Evolutionary conservation across 2,797 vertebrate species (phyloP).

Genomic region (Decapterus maruadsi): DNA sequence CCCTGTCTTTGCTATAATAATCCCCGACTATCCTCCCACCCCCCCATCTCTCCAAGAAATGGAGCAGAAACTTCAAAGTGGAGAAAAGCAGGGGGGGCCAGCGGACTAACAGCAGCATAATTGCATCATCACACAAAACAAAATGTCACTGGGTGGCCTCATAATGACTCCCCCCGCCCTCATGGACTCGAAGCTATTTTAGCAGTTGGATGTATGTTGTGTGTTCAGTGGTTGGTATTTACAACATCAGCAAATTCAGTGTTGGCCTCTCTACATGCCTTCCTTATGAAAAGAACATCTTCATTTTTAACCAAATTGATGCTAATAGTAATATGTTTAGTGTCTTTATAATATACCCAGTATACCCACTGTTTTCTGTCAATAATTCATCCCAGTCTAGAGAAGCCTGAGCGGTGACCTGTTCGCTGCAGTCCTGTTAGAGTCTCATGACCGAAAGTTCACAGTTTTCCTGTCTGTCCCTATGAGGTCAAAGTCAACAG

Average conservation of each 20-base stretch:
- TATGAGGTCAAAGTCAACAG: constrained; percentile 23
- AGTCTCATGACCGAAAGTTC: constrained; percentile 29
- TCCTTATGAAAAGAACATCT: background rate
- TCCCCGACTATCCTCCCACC: background rate
- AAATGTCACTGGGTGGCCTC: constrained; percentile 65
- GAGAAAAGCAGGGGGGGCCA: constrained; percentile 24
- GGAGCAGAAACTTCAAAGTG: constrained; percentile 57
- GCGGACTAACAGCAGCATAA: constrained; percentile 42
- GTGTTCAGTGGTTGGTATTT: constrained; percentile 24
- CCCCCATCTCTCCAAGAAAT: constrained; percentile 41
- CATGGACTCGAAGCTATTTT: constrained; percentile 44
- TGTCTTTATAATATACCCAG: background rate
- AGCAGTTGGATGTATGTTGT: background rate
- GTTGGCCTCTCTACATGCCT: constrained; percentile 8
- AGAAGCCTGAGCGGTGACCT: constrained; percentile 6
- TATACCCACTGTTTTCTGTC: constrained; percentile 1
- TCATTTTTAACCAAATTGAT: background rate
- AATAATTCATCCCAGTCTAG: constrained; percentile 29
- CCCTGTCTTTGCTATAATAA: constrained; percentile 15
- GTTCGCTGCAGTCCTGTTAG: background rate
- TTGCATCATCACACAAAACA: constrained; percentile 65
- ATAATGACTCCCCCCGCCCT: constrained; percentile 41
- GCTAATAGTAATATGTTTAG: background rate
- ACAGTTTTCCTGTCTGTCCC: constrained; percentile 24
- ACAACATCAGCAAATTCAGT: background rate